These are phyloP conservation scores for Epicauta chinensis DNA, from an alignment of 1,140 invertebrate genomes.

Conservation along the genomic window DNA sequence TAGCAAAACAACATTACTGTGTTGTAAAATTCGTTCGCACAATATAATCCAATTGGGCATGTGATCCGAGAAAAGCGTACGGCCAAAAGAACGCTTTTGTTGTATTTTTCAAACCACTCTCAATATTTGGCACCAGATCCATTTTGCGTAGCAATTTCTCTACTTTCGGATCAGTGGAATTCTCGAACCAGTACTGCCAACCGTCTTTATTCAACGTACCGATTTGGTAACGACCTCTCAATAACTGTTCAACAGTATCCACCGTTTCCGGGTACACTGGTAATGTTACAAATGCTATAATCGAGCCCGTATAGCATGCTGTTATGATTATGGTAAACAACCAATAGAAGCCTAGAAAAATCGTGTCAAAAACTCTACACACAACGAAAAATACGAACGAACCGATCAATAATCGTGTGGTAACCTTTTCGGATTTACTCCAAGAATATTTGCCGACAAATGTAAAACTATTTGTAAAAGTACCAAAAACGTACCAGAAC, in stretches of 20 bases:
- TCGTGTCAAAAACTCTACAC: no score
- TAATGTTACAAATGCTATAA: slow-evolving; percentile 72
- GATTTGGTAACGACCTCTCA: slow-evolving; percentile 52
- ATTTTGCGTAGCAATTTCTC: slow-evolving; percentile 55
- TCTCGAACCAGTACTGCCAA: slow-evolving; percentile 61
- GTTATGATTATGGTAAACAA: slow-evolving; percentile 73
- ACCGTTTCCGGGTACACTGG: slow-evolving; percentile 62
- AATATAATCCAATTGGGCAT: slow-evolving; percentile 59
- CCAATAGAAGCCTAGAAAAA: slow-evolving; percentile 62
- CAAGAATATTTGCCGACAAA: slow-evolving; percentile 62
- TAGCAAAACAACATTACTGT: slow-evolving; percentile 45
- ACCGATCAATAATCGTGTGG: slow-evolving; percentile 64
- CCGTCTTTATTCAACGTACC: slow-evolving; percentile 63
- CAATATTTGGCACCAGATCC: slow-evolving; percentile 56
- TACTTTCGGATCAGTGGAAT: slow-evolving; percentile 53
- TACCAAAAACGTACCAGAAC: slow-evolving; percentile 76
- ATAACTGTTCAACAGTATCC: slow-evolving; percentile 56
- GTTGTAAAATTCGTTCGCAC: slow-evolving; percentile 60
- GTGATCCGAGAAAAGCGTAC: slow-evolving; percentile 65
- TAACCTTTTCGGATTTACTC: slow-evolving; percentile 58
- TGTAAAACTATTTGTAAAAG: slow-evolving; percentile 72
- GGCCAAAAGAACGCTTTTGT: slow-evolving; percentile 65
- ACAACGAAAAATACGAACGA: no score
- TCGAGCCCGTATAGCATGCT: slow-evolving; percentile 69
- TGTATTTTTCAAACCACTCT: slow-evolving; percentile 59